These are phyloP conservation scores for Sebastes variabilis DNA, from an alignment of 2,797 vertebrate genomes.

Conservation along the genomic window DNA sequence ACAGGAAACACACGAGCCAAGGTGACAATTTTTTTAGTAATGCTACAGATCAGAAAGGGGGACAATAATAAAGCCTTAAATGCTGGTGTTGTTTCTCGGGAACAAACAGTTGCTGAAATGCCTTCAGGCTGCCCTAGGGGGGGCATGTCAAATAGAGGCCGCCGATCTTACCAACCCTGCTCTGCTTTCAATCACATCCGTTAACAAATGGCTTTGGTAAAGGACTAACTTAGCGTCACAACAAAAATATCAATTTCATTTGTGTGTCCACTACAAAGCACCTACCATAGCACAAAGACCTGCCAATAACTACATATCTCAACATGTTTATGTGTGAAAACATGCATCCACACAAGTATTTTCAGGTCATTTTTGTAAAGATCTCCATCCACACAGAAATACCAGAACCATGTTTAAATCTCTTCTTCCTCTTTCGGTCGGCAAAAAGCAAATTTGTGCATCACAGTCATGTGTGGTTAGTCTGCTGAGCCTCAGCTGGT, in stretches of 20 bases:
- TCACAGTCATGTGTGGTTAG: not conserved
- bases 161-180: constrained; percentile 19
- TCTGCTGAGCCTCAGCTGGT: not conserved
- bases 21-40: constrained; percentile 45
- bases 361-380: not conserved
- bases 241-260: not conserved
- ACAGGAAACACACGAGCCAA: constrained; percentile 52
- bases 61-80: constrained; percentile 32
- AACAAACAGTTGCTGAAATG: constrained; percentile 56
- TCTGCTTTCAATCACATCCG: constrained; percentile 1
- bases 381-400: not conserved
- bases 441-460: not conserved
- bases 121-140: constrained; percentile 56
- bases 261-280: not conserved
- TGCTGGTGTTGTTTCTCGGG: constrained; percentile 36
- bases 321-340: not conserved
- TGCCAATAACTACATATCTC: not conserved
- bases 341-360: not conserved
- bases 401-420: not conserved
- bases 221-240: not conserved
- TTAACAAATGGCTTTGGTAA: not conserved
- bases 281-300: not conserved
- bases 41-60: constrained; percentile 33
- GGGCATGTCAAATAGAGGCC: constrained; percentile 49
- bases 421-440: not conserved